These are phyloP conservation scores for Diarsia rubi DNA, from an alignment of 2,888 invertebrate genomes.

Conservation along the genomic window DNA sequence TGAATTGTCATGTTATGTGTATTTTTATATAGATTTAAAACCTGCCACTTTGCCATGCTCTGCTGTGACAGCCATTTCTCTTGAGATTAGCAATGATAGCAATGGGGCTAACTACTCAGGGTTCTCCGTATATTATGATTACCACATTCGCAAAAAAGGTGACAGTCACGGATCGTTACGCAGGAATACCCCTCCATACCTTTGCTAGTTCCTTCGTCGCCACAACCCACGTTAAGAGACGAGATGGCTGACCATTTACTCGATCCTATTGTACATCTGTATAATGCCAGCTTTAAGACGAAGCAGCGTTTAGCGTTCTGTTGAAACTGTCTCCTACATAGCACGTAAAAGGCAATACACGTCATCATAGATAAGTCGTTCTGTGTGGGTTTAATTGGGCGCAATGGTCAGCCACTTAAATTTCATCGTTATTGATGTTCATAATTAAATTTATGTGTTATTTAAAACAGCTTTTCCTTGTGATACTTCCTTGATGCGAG, in stretches of 20 bases:
- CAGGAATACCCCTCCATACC: background rate
- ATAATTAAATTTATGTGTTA: conserved; percentile 37
- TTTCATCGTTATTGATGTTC: conserved; percentile 45
- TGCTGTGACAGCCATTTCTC: background rate
- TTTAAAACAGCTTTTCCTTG: conserved; percentile 6
- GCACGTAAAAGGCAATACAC: conserved; percentile 56
- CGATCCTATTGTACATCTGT: background rate
- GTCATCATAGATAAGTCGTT: conserved; percentile 47
- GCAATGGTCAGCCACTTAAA: conserved; percentile 43
- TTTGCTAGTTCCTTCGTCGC: background rate
- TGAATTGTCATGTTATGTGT: background rate
- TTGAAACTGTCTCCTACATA: conserved; percentile 23
- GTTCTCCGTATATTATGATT: too few species aligned
- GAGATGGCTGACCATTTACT: background rate
- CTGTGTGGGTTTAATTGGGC: conserved; percentile 52
- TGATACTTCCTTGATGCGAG: conserved; percentile 8
- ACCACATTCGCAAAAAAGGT: background rate
- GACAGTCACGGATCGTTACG: background rate
- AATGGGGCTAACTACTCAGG: background rate
- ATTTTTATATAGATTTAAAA: background rate
- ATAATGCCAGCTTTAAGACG: background rate
- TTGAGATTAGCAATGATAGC: background rate
- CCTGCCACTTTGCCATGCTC: background rate
- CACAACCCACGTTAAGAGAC: too few species aligned
- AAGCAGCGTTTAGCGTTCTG: background rate